These are phyloP conservation scores for Cheilosia urbana DNA, from an alignment of 2,888 invertebrate species.

Conservation along the genomic window DNA sequence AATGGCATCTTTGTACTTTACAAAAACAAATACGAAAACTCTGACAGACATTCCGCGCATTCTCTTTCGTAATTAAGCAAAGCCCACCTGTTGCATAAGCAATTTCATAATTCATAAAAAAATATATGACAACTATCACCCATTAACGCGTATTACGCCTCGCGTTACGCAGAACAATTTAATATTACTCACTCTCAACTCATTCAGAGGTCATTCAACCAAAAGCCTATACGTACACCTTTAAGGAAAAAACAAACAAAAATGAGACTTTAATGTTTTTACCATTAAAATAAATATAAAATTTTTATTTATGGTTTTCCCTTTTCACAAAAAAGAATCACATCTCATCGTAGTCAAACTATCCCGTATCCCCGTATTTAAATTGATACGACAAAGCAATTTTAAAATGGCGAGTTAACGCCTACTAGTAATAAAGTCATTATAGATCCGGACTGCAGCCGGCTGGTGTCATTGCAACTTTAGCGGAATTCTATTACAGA, in stretches of 20 bases:
- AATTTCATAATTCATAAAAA: constrained; percentile 58
- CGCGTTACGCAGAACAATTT: constrained; percentile 48
- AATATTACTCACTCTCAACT: constrained; percentile 29
- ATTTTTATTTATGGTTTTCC: constrained; percentile 47
- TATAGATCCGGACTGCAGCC: constrained; percentile 60
- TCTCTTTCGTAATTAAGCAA: constrained; percentile 5
- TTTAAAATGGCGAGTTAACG: constrained; percentile 24
- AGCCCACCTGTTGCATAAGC: constrained; percentile 58
- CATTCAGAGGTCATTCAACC: constrained; percentile 60
- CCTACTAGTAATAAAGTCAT: constrained; percentile 64
- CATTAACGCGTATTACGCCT: constrained; percentile 6
- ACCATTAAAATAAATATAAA: constrained; percentile 23
- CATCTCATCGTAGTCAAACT: not conserved
- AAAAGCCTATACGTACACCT: constrained; percentile 8
- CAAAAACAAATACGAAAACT: constrained; percentile 15
- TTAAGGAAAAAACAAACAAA: constrained; percentile 34
- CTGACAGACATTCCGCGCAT: constrained; percentile 36
- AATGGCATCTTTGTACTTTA: not conserved
- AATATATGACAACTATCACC: constrained; percentile 11
- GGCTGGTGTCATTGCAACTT: constrained; percentile 62
- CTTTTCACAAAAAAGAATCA: constrained; percentile 17
- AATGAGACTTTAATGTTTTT: constrained; percentile 39
- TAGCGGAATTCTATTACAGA: constrained; percentile 37
- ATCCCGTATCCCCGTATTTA: not conserved
- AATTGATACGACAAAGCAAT: not conserved